Percentiles rank a stretch among this genome's conserved stretches.
phyloP scores from a whole-genome alignment of 2,888 invertebrate species.

The Dryadula phaetusa region DNA sequence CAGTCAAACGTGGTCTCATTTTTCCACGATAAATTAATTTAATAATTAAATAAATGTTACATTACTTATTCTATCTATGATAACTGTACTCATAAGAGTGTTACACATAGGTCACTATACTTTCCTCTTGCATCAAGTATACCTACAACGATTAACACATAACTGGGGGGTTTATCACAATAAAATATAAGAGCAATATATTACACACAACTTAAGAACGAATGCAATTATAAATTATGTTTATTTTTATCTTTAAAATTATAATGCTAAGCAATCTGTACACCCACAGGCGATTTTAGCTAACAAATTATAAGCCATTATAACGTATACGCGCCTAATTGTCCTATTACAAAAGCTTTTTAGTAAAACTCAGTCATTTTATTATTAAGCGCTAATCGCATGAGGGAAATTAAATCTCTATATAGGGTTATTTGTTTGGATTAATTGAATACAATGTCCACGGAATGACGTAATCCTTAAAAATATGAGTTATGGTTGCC shows the following conservation, averaged over 20 bases:
- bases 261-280: slow-evolving; percentile 25
- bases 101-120: slow-evolving; percentile 30
- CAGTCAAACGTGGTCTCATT: too few species aligned
- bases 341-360: slow-evolving; percentile 35
- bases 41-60: neutral
- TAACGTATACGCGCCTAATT: slow-evolving; percentile 29
- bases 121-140: neutral
- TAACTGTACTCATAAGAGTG: slow-evolving; percentile 4
- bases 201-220: slow-evolving; percentile 4
- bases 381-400: slow-evolving; percentile 9
- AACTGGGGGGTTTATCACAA: slow-evolving; percentile 28
- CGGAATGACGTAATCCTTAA: neutral
- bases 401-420: slow-evolving; percentile 21
- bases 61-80: neutral
- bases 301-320: slow-evolving; percentile 34
- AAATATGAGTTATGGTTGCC: too few species aligned
- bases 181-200: slow-evolving; percentile 12
- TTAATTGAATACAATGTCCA: neutral
- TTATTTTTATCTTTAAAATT: slow-evolving; percentile 8
- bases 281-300: slow-evolving; percentile 36
- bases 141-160: slow-evolving; percentile 33
- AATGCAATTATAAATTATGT: neutral
- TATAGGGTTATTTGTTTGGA: neutral
- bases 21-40: too few species aligned
- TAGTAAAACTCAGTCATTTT: slow-evolving; percentile 5